These are phyloP conservation scores for Mus musculus DNA, from an alignment of 2,113 vertebrate species.

Conservation along the genomic window GRCm39 chrX:141871501-141872000, in stretches of 20 bases:
- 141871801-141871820: conserved; percentile 83
- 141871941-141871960: conserved; percentile 59
- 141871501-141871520: conserved; percentile 85
- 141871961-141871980: conserved; percentile 48
- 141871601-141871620: conserved; percentile 85
- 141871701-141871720: conserved; percentile 88
- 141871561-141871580: conserved; percentile 85
- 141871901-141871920: conserved; percentile 25
- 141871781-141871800: conserved; percentile 86
- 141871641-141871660: conserved; percentile 88
- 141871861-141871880: conserved; percentile 80
- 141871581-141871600: conserved; percentile 83
- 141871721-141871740: conserved; percentile 89
- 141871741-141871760: conserved; percentile 88
- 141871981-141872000: conserved; percentile 59
- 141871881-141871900: conserved; percentile 52
- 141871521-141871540: conserved; percentile 82
- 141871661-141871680: conserved; percentile 89
- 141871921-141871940: conserved; percentile 32
- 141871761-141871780: conserved; percentile 87
- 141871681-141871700: conserved; percentile 89
- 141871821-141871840: conserved; percentile 80
- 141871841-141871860: conserved; percentile 82
- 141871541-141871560: conserved; percentile 85
- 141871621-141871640: conserved; percentile 87